Conservation (phyloP, 2,797 vertebrate species). For the Dendrocincla fuliginosa region DNA sequence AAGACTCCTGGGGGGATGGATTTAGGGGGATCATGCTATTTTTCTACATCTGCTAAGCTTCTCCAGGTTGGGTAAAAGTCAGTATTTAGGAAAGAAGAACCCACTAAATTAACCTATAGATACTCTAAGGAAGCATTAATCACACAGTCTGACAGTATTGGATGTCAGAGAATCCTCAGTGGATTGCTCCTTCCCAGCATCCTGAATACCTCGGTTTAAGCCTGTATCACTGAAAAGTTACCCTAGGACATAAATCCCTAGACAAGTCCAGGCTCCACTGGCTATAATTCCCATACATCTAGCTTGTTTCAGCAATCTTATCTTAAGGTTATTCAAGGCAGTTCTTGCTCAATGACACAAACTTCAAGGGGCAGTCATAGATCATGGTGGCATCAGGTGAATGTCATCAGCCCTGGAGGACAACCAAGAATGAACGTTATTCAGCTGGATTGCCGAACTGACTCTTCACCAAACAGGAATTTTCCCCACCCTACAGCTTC, state of each 20-base stretch:
- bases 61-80: background rate
- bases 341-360: background rate
- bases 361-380: background rate
- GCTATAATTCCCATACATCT: background rate
- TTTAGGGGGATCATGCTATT: background rate
- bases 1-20: background rate
- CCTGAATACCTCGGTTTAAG: background rate
- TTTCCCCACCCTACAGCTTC: background rate
- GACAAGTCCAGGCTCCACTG: background rate
- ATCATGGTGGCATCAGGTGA: background rate
- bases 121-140: background rate
- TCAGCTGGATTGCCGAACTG: background rate
- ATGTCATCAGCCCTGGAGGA: background rate
- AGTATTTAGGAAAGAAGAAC: background rate
- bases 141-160: background rate
- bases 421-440: background rate
- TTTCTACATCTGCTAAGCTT: background rate
- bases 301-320: background rate
- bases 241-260: background rate
- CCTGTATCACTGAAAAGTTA: background rate
- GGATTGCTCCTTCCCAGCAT: background rate
- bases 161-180: background rate
- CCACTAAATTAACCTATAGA: background rate
- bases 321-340: background rate
- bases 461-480: background rate